Evolutionary conservation across 2,888 invertebrate genomes (phyloP).

Genomic region (Dinocampus coccinellae): DNA sequence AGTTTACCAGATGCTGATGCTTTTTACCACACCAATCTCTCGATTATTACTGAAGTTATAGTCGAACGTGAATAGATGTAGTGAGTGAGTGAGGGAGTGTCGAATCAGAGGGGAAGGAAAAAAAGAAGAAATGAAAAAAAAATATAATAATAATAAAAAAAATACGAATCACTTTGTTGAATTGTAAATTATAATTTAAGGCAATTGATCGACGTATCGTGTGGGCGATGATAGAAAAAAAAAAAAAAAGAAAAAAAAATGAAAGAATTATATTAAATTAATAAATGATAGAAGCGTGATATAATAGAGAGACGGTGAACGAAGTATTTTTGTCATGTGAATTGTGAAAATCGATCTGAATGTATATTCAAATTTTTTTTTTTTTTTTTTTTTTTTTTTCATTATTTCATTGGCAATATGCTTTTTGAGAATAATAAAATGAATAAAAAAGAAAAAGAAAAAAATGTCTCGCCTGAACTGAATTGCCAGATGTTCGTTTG

Average conservation of each 20-base stretch:
- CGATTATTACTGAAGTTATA: constrained; percentile 37
- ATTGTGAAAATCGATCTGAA: neutral
- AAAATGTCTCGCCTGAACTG: neutral
- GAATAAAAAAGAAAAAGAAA: no score
- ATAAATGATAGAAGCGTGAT: neutral
- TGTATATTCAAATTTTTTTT: neutral
- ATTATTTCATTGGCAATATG: no score
- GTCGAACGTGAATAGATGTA: constrained; percentile 21
- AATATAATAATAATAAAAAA: neutral
- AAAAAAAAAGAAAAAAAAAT: neutral
- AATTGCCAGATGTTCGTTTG: neutral
- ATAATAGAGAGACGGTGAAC: neutral
- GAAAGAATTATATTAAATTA: neutral
- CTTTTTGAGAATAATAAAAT: no score
- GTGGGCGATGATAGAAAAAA: neutral
- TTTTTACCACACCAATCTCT: constrained; percentile 31
- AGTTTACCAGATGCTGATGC: constrained; percentile 6
- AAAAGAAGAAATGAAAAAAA: neutral
- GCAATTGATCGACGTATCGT: constrained; percentile 3
- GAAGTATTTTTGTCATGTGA: neutral
- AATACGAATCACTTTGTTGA: neutral
- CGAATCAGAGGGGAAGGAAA: constrained; percentile 3
- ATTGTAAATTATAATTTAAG: neutral
- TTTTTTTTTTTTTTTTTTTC: no score
- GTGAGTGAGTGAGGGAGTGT: constrained; percentile 7